Evolutionary conservation across 2,888 invertebrate genomes (phyloP), one percentile per base, ranked within the genome.

Genomic region (Leptinotarsa juncta): DNA sequence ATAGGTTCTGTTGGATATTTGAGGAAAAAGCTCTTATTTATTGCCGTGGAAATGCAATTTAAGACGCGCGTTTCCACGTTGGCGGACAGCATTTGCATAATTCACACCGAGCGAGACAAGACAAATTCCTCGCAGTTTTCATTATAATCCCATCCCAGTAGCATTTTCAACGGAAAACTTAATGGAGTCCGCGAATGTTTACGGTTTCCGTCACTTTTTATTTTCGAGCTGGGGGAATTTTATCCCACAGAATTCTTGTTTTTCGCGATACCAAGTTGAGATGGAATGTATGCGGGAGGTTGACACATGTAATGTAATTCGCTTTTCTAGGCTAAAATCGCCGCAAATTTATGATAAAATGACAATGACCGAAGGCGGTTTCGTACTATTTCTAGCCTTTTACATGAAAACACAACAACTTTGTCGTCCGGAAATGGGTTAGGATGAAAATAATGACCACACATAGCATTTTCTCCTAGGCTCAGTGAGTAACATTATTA

Each of bases 101-200:
- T 86, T 86, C 84, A 85, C 85, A 83, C 83, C 83, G 84, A 79
- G 76, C 77, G 75, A 85, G 85, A 85, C 86, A 86, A 86, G 86
- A 86, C 86, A 85, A 86, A 86, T 85, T 86, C 84, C 84, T 84
- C 82, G 83, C 85, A 85, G 86, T 86, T 85, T 85, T 85, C 86
- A 86, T 86, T 85, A 86, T 86, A 85, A 85, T 85, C 84, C 84
- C 83, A 82, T 84, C 82, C 80, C 82, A 85, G 80, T 78, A 79
- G 81, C 82, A 80, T 83, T 84, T 84, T 82, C 84, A 81, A 78
- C 81, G 82, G 84, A 82, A 83, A 82, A 83, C 82, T 84, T 85
- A 84, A 85, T 85, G 85, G 83, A 84, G 84, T 84, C 84, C 84
- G 82, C 81, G 79, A 81, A 84, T 84, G 85, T 84, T 84, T 83